Base-by-base conservation (phyloP, 23 tunicate genomes). In the Styela plicata region DNA sequence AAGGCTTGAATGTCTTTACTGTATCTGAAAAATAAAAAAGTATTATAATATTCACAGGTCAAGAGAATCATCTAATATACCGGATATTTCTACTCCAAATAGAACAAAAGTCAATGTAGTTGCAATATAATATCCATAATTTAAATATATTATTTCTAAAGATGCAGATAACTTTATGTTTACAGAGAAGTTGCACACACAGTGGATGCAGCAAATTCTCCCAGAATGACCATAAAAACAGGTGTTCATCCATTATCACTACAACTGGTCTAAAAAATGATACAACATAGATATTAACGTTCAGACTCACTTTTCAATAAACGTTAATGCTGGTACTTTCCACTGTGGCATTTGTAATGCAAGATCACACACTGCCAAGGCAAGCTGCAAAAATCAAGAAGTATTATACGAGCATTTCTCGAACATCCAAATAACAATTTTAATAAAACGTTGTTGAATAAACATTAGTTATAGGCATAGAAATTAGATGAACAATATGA, bases 331-430 rank as follows among this genome's bases (percentile, higher is more conserved):
- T 31, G 98, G 98, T 74, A 78, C 52, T 80, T 88, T 88, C 98
- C 98, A 93, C 19, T 87, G 63, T 7, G 84, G 80, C 98, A 93
- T 93, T 77, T 93, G 98, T 73, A 93, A 70, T 16, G 98, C 98
- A 35, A 93, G 34, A 63, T 93, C 93, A 82, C 93, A 87, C 2
- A 93, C 87, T 17, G 98, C 98, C 17, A 93, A 89, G 19, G 92
- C 80, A 44, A 93, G 87, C 98, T 93, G 67, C 10, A 36, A 63
- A 74, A 13, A 76, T 63, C 24, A 44, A 44, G 13, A 44, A n/a
- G n/a, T n/a, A n/a, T n/a, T n/a, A n/a, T n/a, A n/a, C n/a, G n/a
- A n/a, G n/a, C n/a, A n/a, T n/a, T n/a, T n/a, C n/a, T n/a, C n/a
- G n/a, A n/a, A n/a, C n/a, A n/a, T n/a, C n/a, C n/a, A n/a, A n/a